Evolutionary conservation across 1,140 invertebrate genomes (phyloP), one percentile per base, ranked within the genome.

Genomic region (Solenopsis fugax): DNA sequence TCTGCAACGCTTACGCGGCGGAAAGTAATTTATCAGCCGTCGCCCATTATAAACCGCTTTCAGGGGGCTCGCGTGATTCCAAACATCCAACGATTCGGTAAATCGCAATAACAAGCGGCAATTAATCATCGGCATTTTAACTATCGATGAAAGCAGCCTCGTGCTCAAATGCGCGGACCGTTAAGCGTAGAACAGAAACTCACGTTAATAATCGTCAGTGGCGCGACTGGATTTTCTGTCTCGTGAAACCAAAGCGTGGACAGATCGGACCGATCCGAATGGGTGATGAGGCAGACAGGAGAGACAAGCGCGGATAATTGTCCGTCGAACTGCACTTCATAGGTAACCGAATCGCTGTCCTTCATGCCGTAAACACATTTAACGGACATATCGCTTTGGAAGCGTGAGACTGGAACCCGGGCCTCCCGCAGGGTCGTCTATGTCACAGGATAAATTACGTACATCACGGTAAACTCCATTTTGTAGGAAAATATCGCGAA

Each of bases 51-150:
- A 75, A 75, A 84, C 69, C 80, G 69, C 80, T 84, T 84, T 62
- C 24, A 50, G 24, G 50, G 41, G 16, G 34, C 18, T 34, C 54
- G 80, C 80, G 80, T 73, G 80, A 82, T 72, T 82, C 41, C 80
- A 37, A 84, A 75, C 54, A 75, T 75, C 69, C 80, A 75, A 72
- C 80, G 56, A 84, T 84, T 84, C 80, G 54, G 80, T 75, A 84
- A 84, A 84, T 84, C 80, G 80, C 69, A 84, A 84, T 84, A 84
- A 77, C 89, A 86, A 72, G 88, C 81, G 88, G 85, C 85, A 90
- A 90, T 89, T 90, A 90, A 90, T 90, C 88, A 90, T 86, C 72
- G 81, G 86, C 75, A 73, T 90, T 90, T 90, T 90, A 90, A 90
- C 88, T 81, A 89, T 89, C 89, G 73, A 69, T 69, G 71, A 86